phyloP scores from a whole-genome alignment of 1,140 invertebrate genomes.

The Drosophila pandora region DNA sequence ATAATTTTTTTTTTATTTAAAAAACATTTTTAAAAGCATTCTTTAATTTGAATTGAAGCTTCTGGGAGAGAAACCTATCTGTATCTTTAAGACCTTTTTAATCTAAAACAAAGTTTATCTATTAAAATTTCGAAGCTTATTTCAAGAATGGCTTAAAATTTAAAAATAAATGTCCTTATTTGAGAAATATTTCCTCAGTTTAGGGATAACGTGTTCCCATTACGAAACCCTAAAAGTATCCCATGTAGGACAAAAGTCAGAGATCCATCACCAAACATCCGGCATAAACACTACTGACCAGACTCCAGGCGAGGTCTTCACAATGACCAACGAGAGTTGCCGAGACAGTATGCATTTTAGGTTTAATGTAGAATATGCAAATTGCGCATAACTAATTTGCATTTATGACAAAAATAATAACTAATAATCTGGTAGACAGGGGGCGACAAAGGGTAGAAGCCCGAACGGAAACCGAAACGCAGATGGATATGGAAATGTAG shows the following conservation, averaged over 20 bases:
- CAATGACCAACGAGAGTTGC: slow-evolving; percentile 31
- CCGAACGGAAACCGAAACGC: slow-evolving; percentile 23
- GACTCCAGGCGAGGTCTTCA: slow-evolving; percentile 8
- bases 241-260: slow-evolving; percentile 3
- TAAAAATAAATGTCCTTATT: background rate
- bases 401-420: slow-evolving; percentile 80
- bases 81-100: too few species aligned
- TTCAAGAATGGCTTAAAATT: too few species aligned
- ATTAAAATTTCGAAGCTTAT: too few species aligned
- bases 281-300: slow-evolving; percentile 1
- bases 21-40: too few species aligned
- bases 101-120: too few species aligned
- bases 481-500: slow-evolving; percentile 29
- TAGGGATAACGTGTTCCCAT: background rate
- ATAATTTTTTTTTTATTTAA: too few species aligned
- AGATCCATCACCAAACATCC: background rate
- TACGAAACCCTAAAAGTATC: slow-evolving; percentile 11
- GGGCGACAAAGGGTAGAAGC: background rate
- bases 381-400: slow-evolving; percentile 77
- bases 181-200: background rate
- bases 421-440: slow-evolving; percentile 68
- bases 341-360: slow-evolving; percentile 42
- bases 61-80: too few species aligned
- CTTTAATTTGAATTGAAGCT: too few species aligned
- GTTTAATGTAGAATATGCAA: slow-evolving; percentile 80